Conservation (phyloP, 2,113 vertebrate genomes). For the Rafetus swinhoei region DNA sequence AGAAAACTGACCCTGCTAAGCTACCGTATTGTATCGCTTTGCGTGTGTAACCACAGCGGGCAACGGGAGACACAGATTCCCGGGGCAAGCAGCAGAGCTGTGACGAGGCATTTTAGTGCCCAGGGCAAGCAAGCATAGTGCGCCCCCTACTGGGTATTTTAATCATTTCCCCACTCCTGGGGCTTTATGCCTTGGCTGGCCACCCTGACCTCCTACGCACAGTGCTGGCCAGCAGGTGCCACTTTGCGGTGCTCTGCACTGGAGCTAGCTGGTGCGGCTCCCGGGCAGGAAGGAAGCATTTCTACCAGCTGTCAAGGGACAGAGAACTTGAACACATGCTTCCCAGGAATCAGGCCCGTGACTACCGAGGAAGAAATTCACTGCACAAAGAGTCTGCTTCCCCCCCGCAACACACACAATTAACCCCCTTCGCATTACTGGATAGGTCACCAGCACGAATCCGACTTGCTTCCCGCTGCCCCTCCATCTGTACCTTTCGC, state of each 20-base stretch:
- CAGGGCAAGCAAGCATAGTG: neutral
- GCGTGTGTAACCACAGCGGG: neutral
- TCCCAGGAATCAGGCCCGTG: neutral
- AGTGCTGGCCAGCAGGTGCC: neutral
- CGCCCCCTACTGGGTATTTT: no score
- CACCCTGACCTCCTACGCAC: no score
- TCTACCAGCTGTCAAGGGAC: neutral
- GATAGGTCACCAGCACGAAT: neutral
- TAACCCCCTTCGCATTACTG: accelerated
- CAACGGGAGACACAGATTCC: neutral
- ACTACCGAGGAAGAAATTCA: neutral
- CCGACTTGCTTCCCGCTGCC: accelerated
- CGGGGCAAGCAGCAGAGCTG: no score
- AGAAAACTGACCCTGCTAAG: neutral
- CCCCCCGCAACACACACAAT: neutral
- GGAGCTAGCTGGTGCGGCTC: accelerated
- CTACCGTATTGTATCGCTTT: neutral
- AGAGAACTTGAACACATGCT: neutral
- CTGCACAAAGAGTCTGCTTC: no score
- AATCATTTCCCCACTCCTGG: neutral
- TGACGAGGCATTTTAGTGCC: neutral
- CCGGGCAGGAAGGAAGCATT: neutral
- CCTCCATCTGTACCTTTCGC: constrained; percentile 84
- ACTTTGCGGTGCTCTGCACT: neutral
- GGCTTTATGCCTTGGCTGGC: neutral